Evolutionary conservation across 2,888 invertebrate species (phyloP).

Genomic region (Amphiduros pacificus): DNA sequence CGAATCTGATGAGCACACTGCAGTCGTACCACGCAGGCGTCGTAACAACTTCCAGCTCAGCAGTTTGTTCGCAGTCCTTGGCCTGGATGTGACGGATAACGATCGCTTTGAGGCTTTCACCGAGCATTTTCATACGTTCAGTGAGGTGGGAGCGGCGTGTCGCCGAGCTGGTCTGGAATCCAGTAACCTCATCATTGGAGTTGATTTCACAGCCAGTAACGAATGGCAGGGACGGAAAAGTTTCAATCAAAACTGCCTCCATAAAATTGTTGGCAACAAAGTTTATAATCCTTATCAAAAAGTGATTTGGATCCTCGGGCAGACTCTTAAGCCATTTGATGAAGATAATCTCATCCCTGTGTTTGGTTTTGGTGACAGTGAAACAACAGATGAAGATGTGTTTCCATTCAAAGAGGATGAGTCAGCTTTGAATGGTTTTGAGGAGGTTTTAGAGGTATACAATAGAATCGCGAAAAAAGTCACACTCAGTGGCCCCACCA

Average conservation of each 20-base stretch:
- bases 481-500: conserved; percentile 62
- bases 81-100: conserved; percentile 29
- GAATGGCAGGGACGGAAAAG: conserved; percentile 64
- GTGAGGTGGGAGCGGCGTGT: conserved; percentile 59
- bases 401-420: conserved; percentile 47
- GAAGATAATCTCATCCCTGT: conserved; percentile 51
- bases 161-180: conserved; percentile 60
- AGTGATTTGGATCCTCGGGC: conserved; percentile 54
- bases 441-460: conserved; percentile 58
- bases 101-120: conserved; percentile 45
- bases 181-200: conserved; percentile 63
- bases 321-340: conserved; percentile 53
- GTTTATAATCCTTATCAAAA: conserved; percentile 62
- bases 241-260: conserved; percentile 60
- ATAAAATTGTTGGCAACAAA: conserved; percentile 52
- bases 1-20: conserved; percentile 16
- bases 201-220: conserved; percentile 65
- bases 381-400: conserved; percentile 45
- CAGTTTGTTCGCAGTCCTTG: conserved; percentile 40
- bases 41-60: conserved; percentile 18
- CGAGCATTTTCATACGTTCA: conserved; percentile 56
- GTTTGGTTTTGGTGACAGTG: conserved; percentile 55
- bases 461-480: conserved; percentile 58
- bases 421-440: conserved; percentile 43
- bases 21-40: too few species aligned